phyloP scores from a whole-genome alignment of 1,140 invertebrate species.

The Stegodyphus mimosarum region DNA sequence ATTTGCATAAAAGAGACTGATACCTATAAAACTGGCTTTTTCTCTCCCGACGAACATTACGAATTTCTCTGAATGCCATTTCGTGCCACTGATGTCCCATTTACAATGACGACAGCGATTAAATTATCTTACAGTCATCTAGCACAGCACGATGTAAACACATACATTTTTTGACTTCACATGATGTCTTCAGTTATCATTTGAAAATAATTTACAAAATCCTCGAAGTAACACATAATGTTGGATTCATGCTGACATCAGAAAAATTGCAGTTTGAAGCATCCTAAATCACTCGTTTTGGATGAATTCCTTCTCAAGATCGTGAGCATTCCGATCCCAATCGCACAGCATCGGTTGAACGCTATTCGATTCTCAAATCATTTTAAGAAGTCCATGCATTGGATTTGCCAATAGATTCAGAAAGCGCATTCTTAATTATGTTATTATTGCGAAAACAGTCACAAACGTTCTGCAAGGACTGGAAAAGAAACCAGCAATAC shows the following conservation, averaged over 20 bases:
- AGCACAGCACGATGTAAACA: constrained; percentile 5
- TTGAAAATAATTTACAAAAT: too few species aligned
- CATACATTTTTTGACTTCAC: too few species aligned
- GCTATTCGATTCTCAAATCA: background rate
- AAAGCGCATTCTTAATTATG: constrained; percentile 8
- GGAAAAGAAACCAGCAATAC: too few species aligned
- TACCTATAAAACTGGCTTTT: constrained; percentile 13
- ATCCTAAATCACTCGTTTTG: too few species aligned
- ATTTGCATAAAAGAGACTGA: constrained; percentile 13
- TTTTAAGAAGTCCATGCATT: constrained; percentile 6
- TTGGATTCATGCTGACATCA: too few species aligned
- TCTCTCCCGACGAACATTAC: background rate
- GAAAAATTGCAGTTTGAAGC: too few species aligned
- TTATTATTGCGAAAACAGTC: constrained; percentile 2
- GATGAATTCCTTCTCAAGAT: background rate
- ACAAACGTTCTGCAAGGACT: background rate
- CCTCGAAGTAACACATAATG: too few species aligned
- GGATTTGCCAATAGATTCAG: constrained; percentile 4
- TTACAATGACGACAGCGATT: constrained; percentile 3
- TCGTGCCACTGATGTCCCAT: background rate
- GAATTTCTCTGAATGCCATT: constrained; percentile 4
- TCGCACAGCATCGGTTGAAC: constrained; percentile 14
- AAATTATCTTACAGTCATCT: constrained; percentile 8
- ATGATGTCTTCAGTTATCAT: too few species aligned
- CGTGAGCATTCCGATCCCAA: background rate